phyloP scores from a whole-genome alignment of 2,113 vertebrate genomes.

The Podarcis raffonei region DNA sequence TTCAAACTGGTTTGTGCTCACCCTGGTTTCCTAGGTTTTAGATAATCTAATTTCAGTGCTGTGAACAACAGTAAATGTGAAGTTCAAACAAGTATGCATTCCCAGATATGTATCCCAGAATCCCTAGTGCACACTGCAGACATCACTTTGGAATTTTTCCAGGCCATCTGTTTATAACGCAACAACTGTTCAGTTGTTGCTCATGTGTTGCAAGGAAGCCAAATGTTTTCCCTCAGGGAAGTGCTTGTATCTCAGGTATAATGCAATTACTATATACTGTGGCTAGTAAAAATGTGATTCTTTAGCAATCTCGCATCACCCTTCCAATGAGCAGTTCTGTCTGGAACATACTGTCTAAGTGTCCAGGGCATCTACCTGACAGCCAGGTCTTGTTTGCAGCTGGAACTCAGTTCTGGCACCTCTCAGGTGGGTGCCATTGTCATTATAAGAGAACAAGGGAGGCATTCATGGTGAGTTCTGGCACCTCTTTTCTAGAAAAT shows the following conservation, averaged over 20 bases:
- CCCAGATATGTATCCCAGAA: background rate
- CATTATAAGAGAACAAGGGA: too few relatives aligned
- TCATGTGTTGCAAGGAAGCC: background rate
- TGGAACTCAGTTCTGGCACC: too few relatives aligned
- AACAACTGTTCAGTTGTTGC: background rate
- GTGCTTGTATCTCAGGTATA: background rate
- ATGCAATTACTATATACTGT: background rate
- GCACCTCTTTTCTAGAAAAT: too few relatives aligned
- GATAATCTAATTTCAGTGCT: background rate
- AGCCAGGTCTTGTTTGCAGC: too few relatives aligned
- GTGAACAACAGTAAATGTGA: background rate
- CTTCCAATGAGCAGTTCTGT: background rate
- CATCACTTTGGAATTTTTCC: background rate
- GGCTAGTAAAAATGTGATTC: background rate
- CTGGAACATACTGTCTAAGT: background rate
- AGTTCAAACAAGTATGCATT: background rate
- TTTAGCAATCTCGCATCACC: background rate
- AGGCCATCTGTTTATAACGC: background rate
- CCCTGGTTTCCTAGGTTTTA: background rate
- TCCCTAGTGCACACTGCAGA: background rate
- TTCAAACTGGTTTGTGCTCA: background rate
- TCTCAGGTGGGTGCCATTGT: too few relatives aligned
- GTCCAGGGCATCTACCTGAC: background rate
- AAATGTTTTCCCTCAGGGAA: background rate
- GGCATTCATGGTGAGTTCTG: too few relatives aligned